Evolutionary conservation across 1,140 invertebrate species (phyloP), one percentile per base, ranked within the genome.

Genomic region (Octopus bimaculoides): DNA sequence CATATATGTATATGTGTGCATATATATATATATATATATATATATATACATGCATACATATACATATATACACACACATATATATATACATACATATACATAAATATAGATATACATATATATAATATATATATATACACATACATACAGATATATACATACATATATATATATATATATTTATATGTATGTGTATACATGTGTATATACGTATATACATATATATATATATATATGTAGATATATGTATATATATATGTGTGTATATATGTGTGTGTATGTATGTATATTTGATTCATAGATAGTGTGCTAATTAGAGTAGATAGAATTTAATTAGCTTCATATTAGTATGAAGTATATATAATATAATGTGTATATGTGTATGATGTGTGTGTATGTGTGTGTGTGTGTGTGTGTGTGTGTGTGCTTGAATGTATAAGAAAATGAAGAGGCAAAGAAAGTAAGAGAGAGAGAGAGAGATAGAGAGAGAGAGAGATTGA

Each of bases 21-120:
- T 14, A 77, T 53, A 77, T 14, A 77, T 53, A 77, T 0, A 77
- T 54, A 77, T 8, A 77, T 54, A 77, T 17, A 77, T 41, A 77
- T 14, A 77, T 41, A 77, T 4, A 77, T 1, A 77, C 1, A 77
- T 1, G 6, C 1, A 77, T 1, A 52, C 1, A 77, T 5, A 77
- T 26, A 20, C 10, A 26, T 1, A 75, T 26, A 75, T 26, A 20
- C 2, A 20, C 20, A 26, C 4, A 26, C 20, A 20, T 10, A 4
- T 75, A 26, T 75, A 26, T 75, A 75, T 75, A 26, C 2, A 75
- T 20, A 61, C 2, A 52, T 20, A 52, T 20, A 3, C 2, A 75
- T 52, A 2, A 2, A 2, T 20, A 52, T 75, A 75, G 1, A 26
- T 10, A 3, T 20, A 52, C 2, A 52, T 26, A 52, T 20, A 75